Evolutionary conservation across 2,888 invertebrate genomes (phyloP).

Genomic region (Patella caerulea): DNA sequence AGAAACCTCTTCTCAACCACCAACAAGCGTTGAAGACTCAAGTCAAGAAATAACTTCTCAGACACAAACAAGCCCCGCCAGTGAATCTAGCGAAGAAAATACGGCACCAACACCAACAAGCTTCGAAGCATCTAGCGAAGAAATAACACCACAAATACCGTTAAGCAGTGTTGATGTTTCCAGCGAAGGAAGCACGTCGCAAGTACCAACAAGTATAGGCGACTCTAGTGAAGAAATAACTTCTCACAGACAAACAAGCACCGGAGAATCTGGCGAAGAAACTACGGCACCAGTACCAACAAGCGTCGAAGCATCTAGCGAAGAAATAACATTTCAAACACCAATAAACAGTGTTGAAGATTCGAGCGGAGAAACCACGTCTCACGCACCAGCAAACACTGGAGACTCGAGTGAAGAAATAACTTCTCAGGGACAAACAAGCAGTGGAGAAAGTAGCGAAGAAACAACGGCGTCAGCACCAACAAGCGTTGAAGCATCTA

Average conservation of each 20-base stretch:
- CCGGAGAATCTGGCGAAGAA: not conserved
- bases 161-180: no score
- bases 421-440: no score
- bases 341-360: no score
- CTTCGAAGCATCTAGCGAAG: not conserved
- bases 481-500: not conserved
- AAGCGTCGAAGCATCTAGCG: not conserved
- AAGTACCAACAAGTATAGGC: no score
- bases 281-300: not conserved
- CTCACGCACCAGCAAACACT: no score
- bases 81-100: not conserved
- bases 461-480: not conserved
- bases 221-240: no score
- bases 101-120: not conserved
- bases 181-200: no score
- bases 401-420: no score
- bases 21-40: no score
- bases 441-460: not conserved
- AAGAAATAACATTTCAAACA: not conserved
- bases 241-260: no score
- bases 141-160: not conserved
- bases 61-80: not conserved
- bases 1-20: not conserved
- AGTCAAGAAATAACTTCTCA: no score
- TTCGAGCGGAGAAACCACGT: no score